Evolutionary conservation across 2,888 invertebrate species (phyloP), one percentile per base, ranked within the genome.

Genomic region (Hermaeophaga mercurialis): DNA sequence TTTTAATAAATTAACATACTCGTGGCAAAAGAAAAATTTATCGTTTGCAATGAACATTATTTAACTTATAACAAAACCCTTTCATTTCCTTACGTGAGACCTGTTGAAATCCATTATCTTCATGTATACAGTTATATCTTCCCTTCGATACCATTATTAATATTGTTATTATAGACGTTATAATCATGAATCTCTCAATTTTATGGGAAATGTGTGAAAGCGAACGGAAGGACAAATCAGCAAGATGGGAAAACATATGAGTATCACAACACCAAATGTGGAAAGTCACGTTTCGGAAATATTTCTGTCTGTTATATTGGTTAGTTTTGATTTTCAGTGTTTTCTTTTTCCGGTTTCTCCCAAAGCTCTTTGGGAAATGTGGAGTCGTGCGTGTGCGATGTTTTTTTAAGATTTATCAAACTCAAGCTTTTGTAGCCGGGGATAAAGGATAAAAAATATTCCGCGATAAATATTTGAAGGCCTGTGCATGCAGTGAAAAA

Each of bases 301-400:
- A 38, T 17, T 38, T 38, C 15, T 18, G 38, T 7, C 11, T 38
- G 38, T 15, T 38, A 9, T 38, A 38, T 38, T 15, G 38, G 38
- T 15, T 38, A 17, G 18, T 38, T 38, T 38, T 38, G 38, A 38
- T 38, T 38, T 38, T 38, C 18, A 38, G 15, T 38, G 18, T 38
- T 12, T 38, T 18, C 15, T 38, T 38, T 18, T 2, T 38, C 3
- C 15, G 8, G 7, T 8, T 7, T 18, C 17, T 38, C 15, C 17
- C 15, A 6, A 15, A 17, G 7, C 14, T 38, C 38, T 38, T 38
- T 15, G 9, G 38, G 38, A 12, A 38, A 38, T 17, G 17, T 18
- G 18, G 9, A 26, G 26, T 26, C 9, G 26, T 26, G 26, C 26
- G 26, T 26, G 9, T 8, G 26, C 26, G 26, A 26, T 26, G 26